A percentile compares a stretch with the other conserved stretches of the same genome.
These are phyloP conservation scores for Benitochromis conjunctus DNA, from an alignment of 2,113 vertebrate species.

Conservation along the genomic window DNA sequence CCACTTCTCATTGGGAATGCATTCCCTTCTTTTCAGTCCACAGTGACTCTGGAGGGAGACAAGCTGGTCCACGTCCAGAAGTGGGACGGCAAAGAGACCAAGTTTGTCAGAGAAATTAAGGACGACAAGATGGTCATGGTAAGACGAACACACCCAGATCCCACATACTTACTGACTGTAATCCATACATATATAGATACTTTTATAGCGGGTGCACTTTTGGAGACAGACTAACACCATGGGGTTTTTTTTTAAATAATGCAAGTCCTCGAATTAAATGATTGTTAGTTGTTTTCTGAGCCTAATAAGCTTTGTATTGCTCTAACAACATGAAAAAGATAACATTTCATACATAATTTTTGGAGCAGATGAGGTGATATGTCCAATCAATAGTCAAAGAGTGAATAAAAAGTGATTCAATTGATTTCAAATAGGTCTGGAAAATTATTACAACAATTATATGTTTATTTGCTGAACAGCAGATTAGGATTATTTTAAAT, in stretches of 20 bases:
- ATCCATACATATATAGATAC: background rate
- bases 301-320: background rate
- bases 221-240: background rate
- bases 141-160: conserved; percentile 6
- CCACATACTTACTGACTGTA: too few relatives aligned
- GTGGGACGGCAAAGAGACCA: conserved; percentile 93
- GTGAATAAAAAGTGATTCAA: too few relatives aligned
- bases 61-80: conserved; percentile 91
- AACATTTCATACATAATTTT: background rate
- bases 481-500: background rate
- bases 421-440: background rate
- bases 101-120: conserved; percentile 87
- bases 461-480: background rate
- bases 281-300: background rate
- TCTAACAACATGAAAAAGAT: background rate
- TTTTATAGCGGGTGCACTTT: background rate
- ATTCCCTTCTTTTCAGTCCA: conserved; percentile 72
- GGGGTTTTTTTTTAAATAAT: background rate
- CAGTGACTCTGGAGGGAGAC: conserved; percentile 84
- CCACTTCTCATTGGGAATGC: background rate
- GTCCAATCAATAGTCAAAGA: background rate
- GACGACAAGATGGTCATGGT: conserved; percentile 91
- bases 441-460: background rate
- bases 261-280: background rate
- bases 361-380: background rate